Evolutionary conservation across 2,888 invertebrate species (phyloP), one percentile per base, ranked within the genome.

Genomic region (Rotaria socialis): DNA sequence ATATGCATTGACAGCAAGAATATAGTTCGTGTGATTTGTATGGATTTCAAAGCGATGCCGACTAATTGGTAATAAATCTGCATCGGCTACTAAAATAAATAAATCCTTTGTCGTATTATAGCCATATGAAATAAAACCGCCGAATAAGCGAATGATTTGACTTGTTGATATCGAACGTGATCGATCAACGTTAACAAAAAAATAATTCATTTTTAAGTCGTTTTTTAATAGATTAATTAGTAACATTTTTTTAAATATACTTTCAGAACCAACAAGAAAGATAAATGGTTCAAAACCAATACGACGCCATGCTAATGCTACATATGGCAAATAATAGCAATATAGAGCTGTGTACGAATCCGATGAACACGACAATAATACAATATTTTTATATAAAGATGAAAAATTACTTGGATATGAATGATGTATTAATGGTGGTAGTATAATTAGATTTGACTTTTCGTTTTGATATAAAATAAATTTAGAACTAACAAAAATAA

Each of bases 1-100:
- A 47, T n/a, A 80, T 80, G 80, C 80, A 80, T 80, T 80, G 5
- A 80, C 80, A 80, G 47, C n/a, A 47, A 80, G 47, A 80, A 80
- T 80, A 80, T 80, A 43, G n/a, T 43, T 47, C n/a, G 80, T 43
- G 11, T 24, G 43, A 47, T 80, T 80, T 8, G 47, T 43, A 47
- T 24, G 0, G 47, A 80, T n/a, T 47, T 80, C 80, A 47, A 47
- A 80, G 47, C 80, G 47, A 67, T 27, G 35, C 19, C 67, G 35
- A 80, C 14, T 80, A 14, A 80, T 80, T n/a, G 80, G 80, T n/a
- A 80, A n/a, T 80, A 80, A 47, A 80, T 80, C 80, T 6, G 11
- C 24, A 80, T 80, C 80, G 19, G 22, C 10, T n/a, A 14, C 22
- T 5, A 80, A 14, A n/a, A 80, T 43, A 47, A 80, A 80, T 14